These are phyloP conservation scores for Antechinus flavipes DNA, from an alignment of 2,113 vertebrate species.

Conservation along the genomic window DNA sequence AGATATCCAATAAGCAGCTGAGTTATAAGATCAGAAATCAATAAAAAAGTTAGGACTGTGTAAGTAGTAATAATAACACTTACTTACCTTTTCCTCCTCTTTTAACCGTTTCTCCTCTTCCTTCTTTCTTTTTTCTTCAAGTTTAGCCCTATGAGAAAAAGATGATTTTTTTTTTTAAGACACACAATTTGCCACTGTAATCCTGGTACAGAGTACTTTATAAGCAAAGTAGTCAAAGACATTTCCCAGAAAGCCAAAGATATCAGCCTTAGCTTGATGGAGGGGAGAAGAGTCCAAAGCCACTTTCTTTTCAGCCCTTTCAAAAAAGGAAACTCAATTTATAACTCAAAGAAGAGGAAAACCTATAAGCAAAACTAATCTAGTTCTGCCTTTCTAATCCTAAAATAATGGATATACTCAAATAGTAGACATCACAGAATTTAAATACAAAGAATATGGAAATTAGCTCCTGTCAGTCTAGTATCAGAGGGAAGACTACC, in stretches of 20 bases:
- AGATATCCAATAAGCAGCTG: too few relatives aligned
- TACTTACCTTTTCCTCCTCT: slow-evolving; percentile 94
- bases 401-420: not conserved
- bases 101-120: slow-evolving; percentile 97
- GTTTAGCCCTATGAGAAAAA: slow-evolving; percentile 89
- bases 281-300: not conserved
- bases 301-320: not conserved
- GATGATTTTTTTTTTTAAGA: not conserved
- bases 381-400: not conserved
- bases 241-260: not conserved
- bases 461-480: not conserved
- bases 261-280: fast-evolving
- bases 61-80: not conserved
- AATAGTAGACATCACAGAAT: not conserved
- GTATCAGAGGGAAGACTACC: not conserved
- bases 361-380: not conserved
- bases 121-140: slow-evolving; percentile 97
- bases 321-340: not conserved
- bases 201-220: not conserved
- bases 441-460: not conserved
- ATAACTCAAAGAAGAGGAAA: not conserved
- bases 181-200: not conserved
- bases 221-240: not conserved
- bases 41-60: not conserved
- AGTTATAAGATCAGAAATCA: too few relatives aligned